phyloP scores from a whole-genome alignment of 2,113 vertebrate species.

The Barbus barbus region DNA sequence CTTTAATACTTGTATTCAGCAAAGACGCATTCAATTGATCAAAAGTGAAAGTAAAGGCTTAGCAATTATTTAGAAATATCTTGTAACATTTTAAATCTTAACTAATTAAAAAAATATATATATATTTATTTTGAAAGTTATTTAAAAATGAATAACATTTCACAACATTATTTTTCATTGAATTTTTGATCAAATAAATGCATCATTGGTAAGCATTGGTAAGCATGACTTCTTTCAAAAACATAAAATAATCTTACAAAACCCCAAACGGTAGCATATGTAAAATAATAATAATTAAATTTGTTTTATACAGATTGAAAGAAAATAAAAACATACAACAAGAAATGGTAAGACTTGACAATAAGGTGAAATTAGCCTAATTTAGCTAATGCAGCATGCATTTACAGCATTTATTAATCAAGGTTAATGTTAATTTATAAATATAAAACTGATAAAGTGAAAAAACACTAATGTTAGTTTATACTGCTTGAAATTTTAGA shows the following conservation, averaged over 20 bases:
- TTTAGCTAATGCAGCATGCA: neutral
- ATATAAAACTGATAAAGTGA: neutral
- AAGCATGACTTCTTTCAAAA: neutral
- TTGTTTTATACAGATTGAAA: neutral
- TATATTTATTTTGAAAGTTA: too few species aligned
- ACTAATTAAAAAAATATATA: too few species aligned
- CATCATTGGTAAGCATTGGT: neutral
- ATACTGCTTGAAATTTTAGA: neutral
- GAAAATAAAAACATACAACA: neutral
- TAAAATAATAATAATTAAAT: neutral
- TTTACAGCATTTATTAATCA: neutral
- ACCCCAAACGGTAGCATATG: too few species aligned
- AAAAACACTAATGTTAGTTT: neutral
- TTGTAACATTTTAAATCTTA: too few species aligned
- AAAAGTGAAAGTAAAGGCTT: too few species aligned
- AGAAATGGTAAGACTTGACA: neutral
- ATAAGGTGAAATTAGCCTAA: neutral
- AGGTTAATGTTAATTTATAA: neutral
- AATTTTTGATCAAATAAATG: neutral
- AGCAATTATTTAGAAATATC: too few species aligned
- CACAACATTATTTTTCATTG: neutral
- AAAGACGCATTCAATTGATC: too few species aligned
- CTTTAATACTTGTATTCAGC: too few species aligned
- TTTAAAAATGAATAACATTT: neutral
- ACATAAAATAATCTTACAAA: neutral